Percentiles rank a stretch among this genome's conserved stretches.
Evolutionary conservation across 2,888 invertebrate genomes (phyloP).

Genomic region (Drosophila hamatofila): DNA sequence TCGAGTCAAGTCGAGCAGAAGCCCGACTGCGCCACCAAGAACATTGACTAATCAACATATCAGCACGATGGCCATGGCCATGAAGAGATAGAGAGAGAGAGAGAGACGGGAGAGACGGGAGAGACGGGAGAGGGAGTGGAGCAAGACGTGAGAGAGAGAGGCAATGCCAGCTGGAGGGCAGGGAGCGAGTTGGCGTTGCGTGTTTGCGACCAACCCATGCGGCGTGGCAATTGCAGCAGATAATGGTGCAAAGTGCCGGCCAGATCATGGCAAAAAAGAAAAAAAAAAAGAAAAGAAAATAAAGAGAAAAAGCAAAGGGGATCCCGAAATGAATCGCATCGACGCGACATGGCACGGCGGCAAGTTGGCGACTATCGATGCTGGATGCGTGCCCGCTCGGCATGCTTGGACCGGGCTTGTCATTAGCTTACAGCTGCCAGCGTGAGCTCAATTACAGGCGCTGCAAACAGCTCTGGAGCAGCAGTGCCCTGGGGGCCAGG

Average conservation of each 20-base stretch:
- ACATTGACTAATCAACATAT: conserved; percentile 77
- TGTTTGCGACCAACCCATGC: conserved; percentile 66
- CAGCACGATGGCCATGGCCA: conserved; percentile 61
- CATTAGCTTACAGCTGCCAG: conserved; percentile 76
- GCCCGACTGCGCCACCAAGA: conserved; percentile 37
- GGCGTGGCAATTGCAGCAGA: conserved; percentile 73
- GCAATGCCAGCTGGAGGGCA: conserved; percentile 9
- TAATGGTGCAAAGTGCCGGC: conserved; percentile 75
- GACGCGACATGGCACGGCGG: conserved; percentile 25
- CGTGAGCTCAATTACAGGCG: conserved; percentile 64
- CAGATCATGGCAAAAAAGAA: conserved; percentile 31
- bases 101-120: neutral
- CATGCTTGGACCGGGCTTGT: conserved; percentile 71
- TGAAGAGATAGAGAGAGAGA: neutral
- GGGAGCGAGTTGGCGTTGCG: conserved; percentile 41
- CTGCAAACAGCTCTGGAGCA: conserved; percentile 26
- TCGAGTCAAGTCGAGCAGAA: conserved; percentile 16
- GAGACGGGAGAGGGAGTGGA: conserved; percentile 8
- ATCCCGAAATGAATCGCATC: conserved; percentile 40
- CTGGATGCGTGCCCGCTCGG: conserved; percentile 54
- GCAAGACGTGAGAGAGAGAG: conserved; percentile 4
- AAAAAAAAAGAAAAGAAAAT: neutral
- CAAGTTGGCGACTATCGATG: conserved; percentile 18
- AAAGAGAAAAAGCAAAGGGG: neutral
- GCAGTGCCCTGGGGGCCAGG: conserved; percentile 54